Evolutionary conservation across 2,888 invertebrate genomes (phyloP).

Genomic region (Bruchidius siliquastri): DNA sequence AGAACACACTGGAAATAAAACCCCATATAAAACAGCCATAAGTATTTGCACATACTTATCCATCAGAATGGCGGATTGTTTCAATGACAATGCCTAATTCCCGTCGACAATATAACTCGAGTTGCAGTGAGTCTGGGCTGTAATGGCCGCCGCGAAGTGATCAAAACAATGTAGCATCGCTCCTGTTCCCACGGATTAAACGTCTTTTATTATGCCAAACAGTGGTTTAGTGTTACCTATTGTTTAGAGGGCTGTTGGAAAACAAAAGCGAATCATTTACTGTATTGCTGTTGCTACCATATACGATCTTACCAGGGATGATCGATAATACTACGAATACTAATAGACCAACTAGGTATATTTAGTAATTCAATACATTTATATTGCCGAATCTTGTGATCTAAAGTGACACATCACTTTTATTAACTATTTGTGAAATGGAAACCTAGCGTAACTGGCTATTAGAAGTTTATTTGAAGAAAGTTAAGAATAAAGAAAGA

Average conservation of each 20-base stretch:
- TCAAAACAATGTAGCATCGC: conserved; percentile 30
- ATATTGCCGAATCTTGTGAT: too few relatives aligned
- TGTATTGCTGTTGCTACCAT: conserved; percentile 22
- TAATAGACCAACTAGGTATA: too few relatives aligned
- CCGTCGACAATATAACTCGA: not conserved
- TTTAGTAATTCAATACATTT: too few relatives aligned
- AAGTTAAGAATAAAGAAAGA: too few relatives aligned
- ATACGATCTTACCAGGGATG: not conserved
- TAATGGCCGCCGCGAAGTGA: conserved; percentile 24
- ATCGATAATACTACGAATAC: not conserved
- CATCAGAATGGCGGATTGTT: not conserved
- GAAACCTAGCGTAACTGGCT: too few relatives aligned
- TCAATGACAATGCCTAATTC: not conserved
- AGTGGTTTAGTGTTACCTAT: conserved; percentile 46
- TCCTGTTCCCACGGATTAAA: conserved; percentile 35
- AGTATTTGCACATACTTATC: not conserved
- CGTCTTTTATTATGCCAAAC: conserved; percentile 40
- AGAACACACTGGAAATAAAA: not conserved
- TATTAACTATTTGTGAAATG: too few relatives aligned
- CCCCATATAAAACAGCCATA: not conserved
- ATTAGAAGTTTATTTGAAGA: too few relatives aligned
- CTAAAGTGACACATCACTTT: too few relatives aligned
- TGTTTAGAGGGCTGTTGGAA: conserved; percentile 44
- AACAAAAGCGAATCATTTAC: conserved; percentile 47
- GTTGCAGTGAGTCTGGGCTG: too few relatives aligned